Percentiles rank a stretch among this genome's conserved stretches.
phyloP scores from a whole-genome alignment of 2,797 vertebrate genomes.

The Fringilla coelebs region DNA sequence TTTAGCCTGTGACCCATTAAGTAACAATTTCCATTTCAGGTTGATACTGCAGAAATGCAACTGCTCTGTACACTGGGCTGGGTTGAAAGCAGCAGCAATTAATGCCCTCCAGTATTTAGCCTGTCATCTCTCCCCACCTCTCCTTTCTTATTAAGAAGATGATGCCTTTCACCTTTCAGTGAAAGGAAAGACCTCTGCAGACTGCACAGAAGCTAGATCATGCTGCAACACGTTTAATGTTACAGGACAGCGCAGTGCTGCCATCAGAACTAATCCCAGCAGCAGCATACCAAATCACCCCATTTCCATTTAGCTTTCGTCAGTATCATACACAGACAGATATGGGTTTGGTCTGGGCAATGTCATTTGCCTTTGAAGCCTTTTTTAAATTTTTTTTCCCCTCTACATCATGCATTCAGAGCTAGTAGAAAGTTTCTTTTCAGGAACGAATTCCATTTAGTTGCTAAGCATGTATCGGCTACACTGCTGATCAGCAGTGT shows the following conservation, averaged over 20 bases:
- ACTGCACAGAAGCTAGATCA: not conserved
- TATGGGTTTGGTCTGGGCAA: not conserved
- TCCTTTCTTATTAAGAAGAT: not conserved
- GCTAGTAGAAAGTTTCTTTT: slow-evolving; percentile 14
- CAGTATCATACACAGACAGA: not conserved
- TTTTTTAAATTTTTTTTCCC: not conserved
- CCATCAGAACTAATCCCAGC: not conserved
- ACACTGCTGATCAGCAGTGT: not conserved
- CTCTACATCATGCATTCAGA: not conserved
- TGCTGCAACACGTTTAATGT: not conserved
- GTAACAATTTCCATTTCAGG: not conserved
- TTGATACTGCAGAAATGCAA: not conserved
- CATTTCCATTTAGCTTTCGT: slow-evolving; percentile 23
- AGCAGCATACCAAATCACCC: slow-evolving; percentile 12
- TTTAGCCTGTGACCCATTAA: not conserved
- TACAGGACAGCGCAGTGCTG: not conserved
- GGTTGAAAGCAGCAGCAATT: not conserved
- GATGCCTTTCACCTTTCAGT: not conserved
- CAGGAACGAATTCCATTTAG: slow-evolving; percentile 24
- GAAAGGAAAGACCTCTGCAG: not conserved
- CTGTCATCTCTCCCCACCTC: not conserved
- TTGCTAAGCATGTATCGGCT: not conserved
- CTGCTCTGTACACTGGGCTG: not conserved
- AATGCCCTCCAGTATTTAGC: not conserved
- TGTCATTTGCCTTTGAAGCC: slow-evolving; percentile 29